These are phyloP conservation scores for Theretra japonica DNA, from an alignment of 2,888 invertebrate species.

Conservation along the genomic window DNA sequence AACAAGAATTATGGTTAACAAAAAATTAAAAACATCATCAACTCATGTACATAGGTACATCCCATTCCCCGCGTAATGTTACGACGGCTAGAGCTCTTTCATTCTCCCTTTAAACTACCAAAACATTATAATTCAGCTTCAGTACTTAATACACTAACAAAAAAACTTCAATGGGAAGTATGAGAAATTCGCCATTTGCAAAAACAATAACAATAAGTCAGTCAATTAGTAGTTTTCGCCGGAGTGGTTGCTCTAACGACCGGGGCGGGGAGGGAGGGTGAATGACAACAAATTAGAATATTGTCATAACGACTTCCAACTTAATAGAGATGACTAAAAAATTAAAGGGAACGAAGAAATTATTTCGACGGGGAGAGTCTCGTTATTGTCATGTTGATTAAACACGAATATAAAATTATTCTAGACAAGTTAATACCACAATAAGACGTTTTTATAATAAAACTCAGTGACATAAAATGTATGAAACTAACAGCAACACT, in stretches of 20 bases:
- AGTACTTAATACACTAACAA: neutral
- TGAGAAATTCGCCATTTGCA: conserved; percentile 21
- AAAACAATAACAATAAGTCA: conserved; percentile 26
- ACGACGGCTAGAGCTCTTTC: too few relatives aligned
- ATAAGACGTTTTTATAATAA: too few relatives aligned
- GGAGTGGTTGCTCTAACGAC: conserved; percentile 13
- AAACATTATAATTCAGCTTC: neutral
- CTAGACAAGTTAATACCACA: too few relatives aligned
- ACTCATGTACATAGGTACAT: too few relatives aligned
- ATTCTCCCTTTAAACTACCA: too few relatives aligned
- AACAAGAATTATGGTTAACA: too few relatives aligned
- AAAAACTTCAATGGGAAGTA: neutral
- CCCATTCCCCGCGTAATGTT: too few relatives aligned
- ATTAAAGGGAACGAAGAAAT: conserved; percentile 14
- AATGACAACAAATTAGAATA: conserved; percentile 35
- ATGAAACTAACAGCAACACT: too few relatives aligned
- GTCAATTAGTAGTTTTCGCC: conserved; percentile 24
- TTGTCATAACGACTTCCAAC: conserved; percentile 34
- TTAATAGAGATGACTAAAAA: conserved; percentile 29
- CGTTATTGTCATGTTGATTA: neutral
- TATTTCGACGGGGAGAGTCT: neutral
- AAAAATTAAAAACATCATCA: too few relatives aligned
- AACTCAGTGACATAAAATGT: too few relatives aligned
- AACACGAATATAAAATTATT: neutral
- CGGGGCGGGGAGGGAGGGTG: conserved; percentile 22